Conservation (phyloP, 2,113 vertebrate genomes). For the Hiodon alosoides region DNA sequence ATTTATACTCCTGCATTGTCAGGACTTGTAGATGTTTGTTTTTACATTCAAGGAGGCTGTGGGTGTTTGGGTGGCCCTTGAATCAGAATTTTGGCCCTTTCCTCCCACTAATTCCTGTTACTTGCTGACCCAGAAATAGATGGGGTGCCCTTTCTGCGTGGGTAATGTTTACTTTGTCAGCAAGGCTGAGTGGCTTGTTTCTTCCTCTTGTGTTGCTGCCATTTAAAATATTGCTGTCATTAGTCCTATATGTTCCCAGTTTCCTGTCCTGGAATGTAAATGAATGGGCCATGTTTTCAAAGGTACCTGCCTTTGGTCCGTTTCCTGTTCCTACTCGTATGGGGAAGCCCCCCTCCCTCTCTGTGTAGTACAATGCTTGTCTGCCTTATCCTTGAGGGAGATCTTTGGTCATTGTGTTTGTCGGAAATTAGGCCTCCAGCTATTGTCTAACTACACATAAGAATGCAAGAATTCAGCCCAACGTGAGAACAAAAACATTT, state of each 20-base stretch:
- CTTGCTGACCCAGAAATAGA: slow-evolving; percentile 33
- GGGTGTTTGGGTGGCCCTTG: background rate
- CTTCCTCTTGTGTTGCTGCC: background rate
- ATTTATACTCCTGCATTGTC: background rate
- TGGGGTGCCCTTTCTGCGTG: background rate
- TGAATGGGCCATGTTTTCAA: no score
- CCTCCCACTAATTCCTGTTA: slow-evolving; percentile 33
- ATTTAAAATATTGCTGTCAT: background rate
- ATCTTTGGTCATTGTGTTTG: no score
- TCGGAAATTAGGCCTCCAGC: no score
- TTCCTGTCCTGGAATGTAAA: no score
- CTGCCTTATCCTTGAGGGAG: no score
- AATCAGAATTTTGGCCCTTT: background rate
- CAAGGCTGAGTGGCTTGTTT: background rate
- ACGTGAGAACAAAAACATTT: no score
- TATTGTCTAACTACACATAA: background rate
- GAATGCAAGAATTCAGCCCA: no score
- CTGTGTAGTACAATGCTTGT: no score
- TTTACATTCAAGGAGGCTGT: background rate
- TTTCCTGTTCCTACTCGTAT: no score
- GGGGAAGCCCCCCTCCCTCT: no score
- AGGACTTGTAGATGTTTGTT: background rate
- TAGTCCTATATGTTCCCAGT: background rate
- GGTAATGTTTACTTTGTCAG: background rate
- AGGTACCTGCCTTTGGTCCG: no score